These are phyloP conservation scores for Polia nebulosa DNA, from an alignment of 2,888 invertebrate genomes.

Conservation along the genomic window DNA sequence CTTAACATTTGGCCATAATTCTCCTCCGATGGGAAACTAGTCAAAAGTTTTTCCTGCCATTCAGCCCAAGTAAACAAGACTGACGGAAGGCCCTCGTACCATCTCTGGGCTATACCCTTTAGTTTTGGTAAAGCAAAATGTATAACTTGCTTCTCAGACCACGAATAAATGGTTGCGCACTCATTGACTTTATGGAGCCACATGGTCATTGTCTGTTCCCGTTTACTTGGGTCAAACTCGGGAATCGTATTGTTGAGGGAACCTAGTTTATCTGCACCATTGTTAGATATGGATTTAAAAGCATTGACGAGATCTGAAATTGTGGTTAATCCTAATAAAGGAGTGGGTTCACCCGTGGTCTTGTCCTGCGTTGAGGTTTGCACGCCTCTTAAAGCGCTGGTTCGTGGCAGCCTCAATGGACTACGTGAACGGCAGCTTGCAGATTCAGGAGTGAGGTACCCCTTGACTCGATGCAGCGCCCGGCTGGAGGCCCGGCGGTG, in stretches of 20 bases:
- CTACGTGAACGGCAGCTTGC: too few species aligned
- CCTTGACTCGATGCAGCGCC: too few species aligned
- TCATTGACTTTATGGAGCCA: conserved; percentile 7
- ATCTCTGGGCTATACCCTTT: conserved; percentile 3
- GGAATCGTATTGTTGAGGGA: conserved; percentile 11
- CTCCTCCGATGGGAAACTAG: too few species aligned
- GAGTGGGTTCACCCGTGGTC: not conserved
- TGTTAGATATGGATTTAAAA: conserved; percentile 9
- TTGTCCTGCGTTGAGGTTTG: not conserved
- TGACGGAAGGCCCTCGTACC: too few species aligned
- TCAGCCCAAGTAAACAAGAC: too few species aligned
- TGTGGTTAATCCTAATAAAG: not conserved
- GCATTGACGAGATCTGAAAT: conserved; percentile 8
- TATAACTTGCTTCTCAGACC: not conserved
- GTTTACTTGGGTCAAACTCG: conserved; percentile 19
- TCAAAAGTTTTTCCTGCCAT: too few species aligned
- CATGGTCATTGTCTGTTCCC: conserved; percentile 24
- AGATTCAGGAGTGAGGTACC: too few species aligned
- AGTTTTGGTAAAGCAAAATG: conserved; percentile 22
- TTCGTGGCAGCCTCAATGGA: too few species aligned
- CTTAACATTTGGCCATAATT: too few species aligned
- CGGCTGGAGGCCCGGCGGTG: too few species aligned
- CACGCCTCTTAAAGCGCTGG: too few species aligned
- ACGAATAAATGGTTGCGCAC: too few species aligned
- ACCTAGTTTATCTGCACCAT: not conserved